These are phyloP conservation scores for Phalacrocorax aristotelis DNA, from an alignment of 2,113 vertebrate species.

Conservation along the genomic window DNA sequence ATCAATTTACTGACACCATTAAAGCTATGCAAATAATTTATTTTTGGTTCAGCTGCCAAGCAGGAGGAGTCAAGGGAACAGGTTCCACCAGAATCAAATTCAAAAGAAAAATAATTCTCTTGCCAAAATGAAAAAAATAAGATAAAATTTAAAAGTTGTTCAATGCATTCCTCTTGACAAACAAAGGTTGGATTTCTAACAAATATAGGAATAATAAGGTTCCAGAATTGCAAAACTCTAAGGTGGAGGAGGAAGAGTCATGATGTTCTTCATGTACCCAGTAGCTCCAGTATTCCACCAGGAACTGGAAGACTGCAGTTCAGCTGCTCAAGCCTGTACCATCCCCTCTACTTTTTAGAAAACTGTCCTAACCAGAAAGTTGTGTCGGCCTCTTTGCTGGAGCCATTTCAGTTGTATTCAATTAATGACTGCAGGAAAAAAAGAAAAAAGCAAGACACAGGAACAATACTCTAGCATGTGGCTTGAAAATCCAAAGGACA, in stretches of 20 bases:
- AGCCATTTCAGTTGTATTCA: background rate
- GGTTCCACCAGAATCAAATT: background rate
- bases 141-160: background rate
- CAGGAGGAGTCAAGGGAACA: background rate
- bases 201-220: background rate
- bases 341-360: background rate
- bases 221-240: background rate
- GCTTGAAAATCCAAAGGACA: background rate
- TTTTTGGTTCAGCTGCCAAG: background rate
- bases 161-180: background rate
- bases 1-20: constrained; percentile 19
- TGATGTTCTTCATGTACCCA: background rate
- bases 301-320: background rate
- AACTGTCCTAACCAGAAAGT: background rate
- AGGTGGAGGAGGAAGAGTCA: background rate
- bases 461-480: fast-evolving
- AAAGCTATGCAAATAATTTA: background rate
- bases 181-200: fast-evolving
- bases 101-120: background rate
- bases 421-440: background rate
- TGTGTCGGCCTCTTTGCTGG: background rate
- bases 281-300: background rate
- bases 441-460: background rate
- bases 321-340: background rate
- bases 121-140: background rate